Conservation (phyloP, 2,888 invertebrate genomes). For the Brachylomia viminalis region DNA sequence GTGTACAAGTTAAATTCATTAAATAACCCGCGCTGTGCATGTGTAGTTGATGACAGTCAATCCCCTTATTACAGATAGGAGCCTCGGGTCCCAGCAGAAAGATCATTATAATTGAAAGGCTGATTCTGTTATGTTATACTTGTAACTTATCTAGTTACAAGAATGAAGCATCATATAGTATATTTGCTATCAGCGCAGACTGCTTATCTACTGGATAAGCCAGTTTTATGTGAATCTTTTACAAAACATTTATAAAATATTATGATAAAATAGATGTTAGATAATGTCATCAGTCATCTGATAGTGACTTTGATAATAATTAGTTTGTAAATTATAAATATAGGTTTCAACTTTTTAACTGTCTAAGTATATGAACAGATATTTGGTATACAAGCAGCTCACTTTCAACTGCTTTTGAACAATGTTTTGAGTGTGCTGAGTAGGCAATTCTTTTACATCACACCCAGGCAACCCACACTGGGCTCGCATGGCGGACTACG, state of each 20-base stretch:
- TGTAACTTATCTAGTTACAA: background rate
- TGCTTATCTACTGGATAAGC: constrained; percentile 39
- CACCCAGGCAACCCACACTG: background rate
- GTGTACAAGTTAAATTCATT: background rate
- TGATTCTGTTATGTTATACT: background rate
- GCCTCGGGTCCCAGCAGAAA: background rate
- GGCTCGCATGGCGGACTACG: too few species aligned
- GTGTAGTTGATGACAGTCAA: background rate
- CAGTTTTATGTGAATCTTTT: constrained; percentile 20
- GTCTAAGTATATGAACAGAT: background rate
- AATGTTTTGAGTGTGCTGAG: too few species aligned
- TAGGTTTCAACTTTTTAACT: background rate
- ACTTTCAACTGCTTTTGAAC: background rate
- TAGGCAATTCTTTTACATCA: background rate
- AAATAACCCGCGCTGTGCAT: background rate
- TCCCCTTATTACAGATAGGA: background rate
- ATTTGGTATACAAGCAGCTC: background rate
- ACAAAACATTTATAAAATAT: constrained; percentile 21
- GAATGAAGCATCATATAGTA: constrained; percentile 3
- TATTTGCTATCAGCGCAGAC: constrained; percentile 33
- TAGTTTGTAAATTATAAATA: background rate
- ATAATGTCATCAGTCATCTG: constrained; percentile 28
- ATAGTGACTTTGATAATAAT: constrained; percentile 12
- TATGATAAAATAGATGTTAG: constrained; percentile 24
- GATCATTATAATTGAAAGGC: background rate